phyloP scores from a whole-genome alignment of 2,888 invertebrate genomes.

The Prostheceraeus crozeri region DNA sequence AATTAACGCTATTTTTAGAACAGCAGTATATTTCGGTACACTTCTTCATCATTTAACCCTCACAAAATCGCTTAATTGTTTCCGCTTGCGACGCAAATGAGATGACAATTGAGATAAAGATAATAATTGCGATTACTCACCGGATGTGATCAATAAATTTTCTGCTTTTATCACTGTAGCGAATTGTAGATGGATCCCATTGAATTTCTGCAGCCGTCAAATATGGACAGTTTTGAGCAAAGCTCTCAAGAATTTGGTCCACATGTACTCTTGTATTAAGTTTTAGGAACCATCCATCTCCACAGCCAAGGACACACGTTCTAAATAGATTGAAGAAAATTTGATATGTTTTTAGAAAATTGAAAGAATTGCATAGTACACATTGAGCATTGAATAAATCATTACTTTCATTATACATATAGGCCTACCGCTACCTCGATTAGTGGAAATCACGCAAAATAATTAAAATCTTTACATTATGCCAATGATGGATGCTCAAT shows the following conservation, averaged over 20 bases:
- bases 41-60: no score
- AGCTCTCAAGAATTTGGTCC: conserved; percentile 93
- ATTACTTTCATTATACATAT: not conserved
- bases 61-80: no score
- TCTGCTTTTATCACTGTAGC: conserved; percentile 97
- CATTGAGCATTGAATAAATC: not conserved
- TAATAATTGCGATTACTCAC: no score
- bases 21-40: no score
- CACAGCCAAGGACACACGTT: conserved; percentile 91
- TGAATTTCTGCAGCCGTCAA: conserved; percentile 84
- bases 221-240: conserved; percentile 80
- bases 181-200: conserved; percentile 96
- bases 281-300: conserved; percentile 87
- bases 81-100: no score
- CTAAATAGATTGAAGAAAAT: no score
- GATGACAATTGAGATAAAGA: no score
- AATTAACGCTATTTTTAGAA: no score
- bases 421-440: no score
- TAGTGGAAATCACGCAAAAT: no score
- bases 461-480: no score
- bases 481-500: no score
- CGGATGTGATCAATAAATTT: conserved; percentile 95
- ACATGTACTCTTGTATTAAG: conserved; percentile 71
- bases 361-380: not conserved
- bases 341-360: not conserved